phyloP scores from a whole-genome alignment of 2,888 invertebrate species.

The Drosophila kambysellisi region DNA sequence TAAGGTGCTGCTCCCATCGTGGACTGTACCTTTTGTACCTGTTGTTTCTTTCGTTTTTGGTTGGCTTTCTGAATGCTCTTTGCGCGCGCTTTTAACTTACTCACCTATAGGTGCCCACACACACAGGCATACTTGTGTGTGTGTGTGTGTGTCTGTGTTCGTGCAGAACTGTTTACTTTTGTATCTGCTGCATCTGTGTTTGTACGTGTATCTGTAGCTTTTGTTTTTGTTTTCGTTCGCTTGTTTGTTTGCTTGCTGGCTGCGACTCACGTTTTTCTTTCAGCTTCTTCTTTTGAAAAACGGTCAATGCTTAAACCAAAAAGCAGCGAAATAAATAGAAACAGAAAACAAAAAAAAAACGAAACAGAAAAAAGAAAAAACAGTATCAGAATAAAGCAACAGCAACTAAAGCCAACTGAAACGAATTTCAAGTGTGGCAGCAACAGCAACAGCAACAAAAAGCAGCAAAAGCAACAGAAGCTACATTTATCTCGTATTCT shows the following conservation, averaged over 20 bases:
- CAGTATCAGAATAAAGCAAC: conserved; percentile 19
- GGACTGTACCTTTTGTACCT: conserved; percentile 78
- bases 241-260: conserved; percentile 44
- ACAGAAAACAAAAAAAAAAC: neutral
- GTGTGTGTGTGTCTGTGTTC: conserved; percentile 1
- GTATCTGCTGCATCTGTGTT: conserved; percentile 53
- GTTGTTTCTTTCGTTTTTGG: conserved; percentile 58
- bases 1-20: conserved; percentile 29
- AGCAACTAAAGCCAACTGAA: conserved; percentile 45
- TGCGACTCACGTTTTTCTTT: conserved; percentile 68
- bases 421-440: conserved; percentile 51
- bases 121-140: neutral
- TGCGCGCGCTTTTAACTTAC: conserved; percentile 71
- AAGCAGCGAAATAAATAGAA: conserved; percentile 18
- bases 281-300: conserved; percentile 44
- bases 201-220: conserved; percentile 50
- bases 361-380: neutral
- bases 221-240: conserved; percentile 49
- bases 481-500: conserved; percentile 32
- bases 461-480: neutral
- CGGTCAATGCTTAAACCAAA: conserved; percentile 57
- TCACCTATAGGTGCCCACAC: conserved; percentile 3
- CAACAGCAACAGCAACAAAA: neutral
- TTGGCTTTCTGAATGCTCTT: conserved; percentile 72
- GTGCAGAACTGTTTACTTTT: conserved; percentile 47